Evolutionary conservation across 2,113 vertebrate genomes (phyloP).

Genomic region (Austrofundulus limnaeus): DNA sequence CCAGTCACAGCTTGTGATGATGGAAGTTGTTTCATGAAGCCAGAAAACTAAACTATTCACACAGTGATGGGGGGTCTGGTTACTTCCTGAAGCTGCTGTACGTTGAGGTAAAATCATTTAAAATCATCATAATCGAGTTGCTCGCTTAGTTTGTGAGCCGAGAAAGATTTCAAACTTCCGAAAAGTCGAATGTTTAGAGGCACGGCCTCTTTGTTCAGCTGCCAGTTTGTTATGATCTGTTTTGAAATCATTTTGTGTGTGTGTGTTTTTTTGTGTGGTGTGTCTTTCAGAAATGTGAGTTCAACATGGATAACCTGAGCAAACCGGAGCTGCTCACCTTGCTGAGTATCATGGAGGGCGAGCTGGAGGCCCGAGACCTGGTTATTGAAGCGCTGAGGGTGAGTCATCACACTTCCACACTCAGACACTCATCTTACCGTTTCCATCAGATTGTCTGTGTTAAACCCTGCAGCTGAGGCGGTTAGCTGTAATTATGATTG

Average conservation of each 20-base stretch:
- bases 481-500: constrained; percentile 26
- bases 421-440: neutral
- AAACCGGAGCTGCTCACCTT: constrained; percentile 92
- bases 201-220: neutral
- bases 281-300: constrained; percentile 89
- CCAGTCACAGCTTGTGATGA: too few species aligned
- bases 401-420: constrained; percentile 65
- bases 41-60: too few species aligned
- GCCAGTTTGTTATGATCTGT: neutral
- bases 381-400: constrained; percentile 97
- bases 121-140: neutral
- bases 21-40: too few species aligned
- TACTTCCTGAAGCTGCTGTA: too few species aligned
- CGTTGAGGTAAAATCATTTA: too few species aligned
- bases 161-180: neutral
- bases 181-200: neutral
- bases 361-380: constrained; percentile 94
- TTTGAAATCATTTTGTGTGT: constrained; percentile 1
- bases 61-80: too few species aligned
- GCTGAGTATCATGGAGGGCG: constrained; percentile 96
- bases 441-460: constrained; percentile 11
- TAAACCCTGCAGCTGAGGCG: constrained; percentile 19
- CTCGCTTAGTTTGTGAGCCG: neutral
- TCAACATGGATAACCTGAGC: constrained; percentile 97
- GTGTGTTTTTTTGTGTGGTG: constrained; percentile 58